Evolutionary conservation across 2,113 vertebrate species (phyloP).

Genomic region (Alexandromys fortis): DNA sequence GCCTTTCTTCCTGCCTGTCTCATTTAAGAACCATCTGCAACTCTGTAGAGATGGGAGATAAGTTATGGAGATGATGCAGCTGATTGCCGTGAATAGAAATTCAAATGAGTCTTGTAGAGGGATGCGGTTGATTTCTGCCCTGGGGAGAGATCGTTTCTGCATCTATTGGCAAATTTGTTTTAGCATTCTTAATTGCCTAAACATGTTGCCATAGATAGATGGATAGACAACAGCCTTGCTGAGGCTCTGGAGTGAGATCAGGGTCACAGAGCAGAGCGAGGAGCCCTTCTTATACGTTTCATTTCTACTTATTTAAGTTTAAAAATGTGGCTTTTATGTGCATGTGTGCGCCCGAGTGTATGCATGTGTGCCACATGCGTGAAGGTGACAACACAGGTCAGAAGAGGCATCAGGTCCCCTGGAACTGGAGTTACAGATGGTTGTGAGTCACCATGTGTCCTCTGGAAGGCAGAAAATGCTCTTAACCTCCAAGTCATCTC

Average conservation of each 20-base stretch:
- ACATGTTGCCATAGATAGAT: background rate
- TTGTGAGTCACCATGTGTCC: background rate
- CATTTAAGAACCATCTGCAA: background rate
- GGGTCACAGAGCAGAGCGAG: background rate
- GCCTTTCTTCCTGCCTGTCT: background rate
- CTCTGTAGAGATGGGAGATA: background rate
- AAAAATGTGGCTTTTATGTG: background rate
- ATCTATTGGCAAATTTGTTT: constrained; percentile 15
- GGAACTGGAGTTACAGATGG: background rate
- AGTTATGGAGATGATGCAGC: background rate
- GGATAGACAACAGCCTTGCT: background rate
- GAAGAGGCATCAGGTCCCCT: background rate
- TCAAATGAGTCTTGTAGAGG: background rate
- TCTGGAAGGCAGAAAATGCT: background rate
- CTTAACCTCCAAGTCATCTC: background rate
- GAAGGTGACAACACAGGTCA: background rate
- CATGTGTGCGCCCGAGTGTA: background rate
- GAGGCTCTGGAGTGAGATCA: background rate
- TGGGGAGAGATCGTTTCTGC: background rate
- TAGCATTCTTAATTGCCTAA: background rate
- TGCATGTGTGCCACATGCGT: background rate
- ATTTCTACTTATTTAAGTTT: background rate
- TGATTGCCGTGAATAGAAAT: constrained; percentile 26
- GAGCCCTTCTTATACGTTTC: background rate
- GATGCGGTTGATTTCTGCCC: background rate